These are phyloP conservation scores for Urocynchramus pylzowi DNA, from an alignment of 2,113 vertebrate species.

Conservation along the genomic window DNA sequence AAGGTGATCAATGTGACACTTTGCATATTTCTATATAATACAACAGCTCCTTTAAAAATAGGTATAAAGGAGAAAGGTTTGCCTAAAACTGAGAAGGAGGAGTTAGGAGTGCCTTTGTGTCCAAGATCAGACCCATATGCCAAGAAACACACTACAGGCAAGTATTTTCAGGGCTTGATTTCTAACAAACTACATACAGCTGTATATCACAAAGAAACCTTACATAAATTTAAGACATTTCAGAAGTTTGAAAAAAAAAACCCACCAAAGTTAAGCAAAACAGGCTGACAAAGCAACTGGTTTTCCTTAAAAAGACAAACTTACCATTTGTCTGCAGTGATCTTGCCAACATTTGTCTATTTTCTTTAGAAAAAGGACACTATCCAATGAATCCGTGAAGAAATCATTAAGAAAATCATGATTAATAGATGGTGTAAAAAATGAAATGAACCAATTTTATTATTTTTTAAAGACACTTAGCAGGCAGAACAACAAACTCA, in stretches of 20 bases:
- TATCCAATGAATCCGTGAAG: constrained; percentile 92
- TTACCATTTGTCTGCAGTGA: constrained; percentile 99
- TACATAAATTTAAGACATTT: neutral
- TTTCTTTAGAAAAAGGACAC: constrained; percentile 98
- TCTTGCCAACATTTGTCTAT: constrained; percentile 99
- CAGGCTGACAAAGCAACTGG: neutral
- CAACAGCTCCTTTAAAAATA: neutral
- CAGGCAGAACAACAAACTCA: neutral
- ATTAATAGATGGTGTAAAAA: neutral
- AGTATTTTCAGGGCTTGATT: neutral
- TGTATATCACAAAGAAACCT: neutral
- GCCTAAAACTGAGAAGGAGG: neutral
- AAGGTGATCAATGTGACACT: neutral
- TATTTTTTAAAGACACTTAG: neutral
- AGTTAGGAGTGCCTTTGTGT: neutral
- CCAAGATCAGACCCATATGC: neutral
- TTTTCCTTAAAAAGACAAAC: neutral
- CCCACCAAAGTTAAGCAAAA: neutral
- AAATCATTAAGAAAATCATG: constrained; percentile 79
- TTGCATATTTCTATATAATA: neutral
- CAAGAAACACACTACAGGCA: neutral
- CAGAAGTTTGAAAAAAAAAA: neutral
- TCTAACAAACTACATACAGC: neutral
- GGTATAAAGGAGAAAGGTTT: neutral
- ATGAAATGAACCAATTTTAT: neutral